Evolutionary conservation across 1,140 invertebrate species (phyloP).

Genomic region (Drosophila gunungcola): DNA sequence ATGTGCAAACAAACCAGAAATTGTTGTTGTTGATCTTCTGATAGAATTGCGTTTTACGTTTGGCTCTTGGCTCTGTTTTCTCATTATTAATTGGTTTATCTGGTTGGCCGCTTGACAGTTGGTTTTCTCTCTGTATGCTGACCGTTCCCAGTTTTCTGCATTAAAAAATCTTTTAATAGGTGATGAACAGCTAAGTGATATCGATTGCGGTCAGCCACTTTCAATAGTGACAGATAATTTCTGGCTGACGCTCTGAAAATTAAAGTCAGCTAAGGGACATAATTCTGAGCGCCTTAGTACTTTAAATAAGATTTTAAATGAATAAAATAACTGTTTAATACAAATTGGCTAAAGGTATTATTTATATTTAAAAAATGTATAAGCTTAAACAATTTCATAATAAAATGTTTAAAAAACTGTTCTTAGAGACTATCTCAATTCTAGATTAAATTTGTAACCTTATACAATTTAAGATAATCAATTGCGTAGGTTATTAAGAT

Average conservation of each 20-base stretch:
- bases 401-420: no score
- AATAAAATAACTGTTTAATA: no score
- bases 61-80: conserved; percentile 53
- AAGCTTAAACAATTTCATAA: no score
- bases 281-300: background rate
- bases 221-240: conserved; percentile 6
- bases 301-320: no score
- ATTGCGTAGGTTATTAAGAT: no score
- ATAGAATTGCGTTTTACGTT: conserved; percentile 51
- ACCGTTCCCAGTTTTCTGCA: conserved; percentile 10
- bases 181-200: conserved; percentile 50
- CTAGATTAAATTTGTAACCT: no score
- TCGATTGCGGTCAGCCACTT: conserved; percentile 34
- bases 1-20: conserved; percentile 50
- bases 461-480: no score
- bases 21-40: conserved; percentile 44
- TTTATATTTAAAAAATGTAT: no score
- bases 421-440: no score
- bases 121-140: conserved; percentile 15
- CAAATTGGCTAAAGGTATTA: no score
- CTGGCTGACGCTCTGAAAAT: background rate
- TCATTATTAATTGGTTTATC: conserved; percentile 65
- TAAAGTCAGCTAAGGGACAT: background rate
- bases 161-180: conserved; percentile 43
- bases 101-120: conserved; percentile 41